Evolutionary conservation across 2,113 vertebrate species (phyloP), one percentile per base, ranked within the genome.

Genomic region (Dromas ardeola): DNA sequence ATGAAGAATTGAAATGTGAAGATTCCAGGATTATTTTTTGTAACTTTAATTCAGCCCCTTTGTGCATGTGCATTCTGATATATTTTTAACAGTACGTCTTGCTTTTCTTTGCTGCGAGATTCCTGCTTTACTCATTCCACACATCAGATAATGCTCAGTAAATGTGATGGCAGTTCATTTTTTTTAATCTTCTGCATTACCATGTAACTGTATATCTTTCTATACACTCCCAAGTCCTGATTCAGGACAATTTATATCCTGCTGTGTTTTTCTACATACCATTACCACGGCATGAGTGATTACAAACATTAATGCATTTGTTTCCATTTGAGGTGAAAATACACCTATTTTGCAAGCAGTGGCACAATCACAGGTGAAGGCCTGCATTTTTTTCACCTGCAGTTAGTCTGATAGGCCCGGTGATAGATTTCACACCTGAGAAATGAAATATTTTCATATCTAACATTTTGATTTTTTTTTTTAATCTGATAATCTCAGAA

Each of bases 41-140:
- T 79, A 10, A 36, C 76, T 80, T 89, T 93, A 76, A 96, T 97
- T 97, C 94, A 96, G 95, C 53, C 89, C 93, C 93, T 96, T 97
- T 97, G 96, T 96, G 95, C 95, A 65, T 91, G 73, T 95, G n/a
- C 69, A 29, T 96, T 95, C 49, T 87, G 73, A 52, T 78, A 27
- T 13, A 38, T 71, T 84, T 91, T 88, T 81, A 52, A 42, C 32
- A 43, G 15, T 81, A 50, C 58, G 50, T 81, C 69, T 80, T 86
- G 55, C 43, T 89, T 97, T 96, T 40, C 43, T 87, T 85, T 94
- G 74, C 88, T 84, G 59, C 55, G 47, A 78, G 43, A 30, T 93
- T 77, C n/a, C 73, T 87, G 89, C 94, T 94, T 96, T 96, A 40
- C 13, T 94, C 94, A 89, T 96, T 91, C 73, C 56, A 43, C 15